Evolutionary conservation across 1,140 invertebrate species (phyloP), one percentile per base, ranked within the genome.

Genomic region (Solen grandis): DNA sequence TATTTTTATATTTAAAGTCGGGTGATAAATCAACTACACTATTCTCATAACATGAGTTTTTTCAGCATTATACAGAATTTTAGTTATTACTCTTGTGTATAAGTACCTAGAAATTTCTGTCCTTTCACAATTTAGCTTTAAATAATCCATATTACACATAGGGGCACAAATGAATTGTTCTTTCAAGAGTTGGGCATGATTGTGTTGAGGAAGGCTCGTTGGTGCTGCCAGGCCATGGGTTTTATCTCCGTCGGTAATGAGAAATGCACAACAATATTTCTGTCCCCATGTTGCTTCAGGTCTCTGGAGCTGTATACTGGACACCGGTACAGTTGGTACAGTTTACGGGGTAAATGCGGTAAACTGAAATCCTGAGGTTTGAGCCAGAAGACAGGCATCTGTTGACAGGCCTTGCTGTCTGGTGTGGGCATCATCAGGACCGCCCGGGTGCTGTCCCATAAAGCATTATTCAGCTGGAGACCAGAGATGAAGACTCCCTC

Each of bases 351-450:
- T 63, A 83, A 81, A 55, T 66, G 60, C n/a, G 74, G 35, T 35
- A 63, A 63, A 54, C 35, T 16, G 19, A 65, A 52, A 77, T 72
- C 63, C 14, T 57, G 41, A 16, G 88, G 88, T 73, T 88, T 88
- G 0, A 90, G 68, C 88, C 90, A 91, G 33, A 91, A 63, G 2
- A 84, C 50, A 5, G 90, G 89, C 74, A 91, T 84, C 1, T 75
- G 69, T 38, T 88, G 85, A 14, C 38, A 13, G 29, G 50, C 69
- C 1, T 59, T 59, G 57, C 59, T 66, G 33, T 87, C 85, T 5
- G 85, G 62, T 25, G 74, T 62, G 27, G 74, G 75, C 29, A 85
- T 82, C 60, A 78, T 84, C 14, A 90, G 66, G 16, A 86, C 76
- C 0, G 78, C 77, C 38, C 78, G 59, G 0, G 81, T 83, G 2